A percentile compares a stretch with the other conserved stretches of the same genome.
Conservation (phyloP, 2,797 vertebrate species). For the Etheostoma perlongum region DNA sequence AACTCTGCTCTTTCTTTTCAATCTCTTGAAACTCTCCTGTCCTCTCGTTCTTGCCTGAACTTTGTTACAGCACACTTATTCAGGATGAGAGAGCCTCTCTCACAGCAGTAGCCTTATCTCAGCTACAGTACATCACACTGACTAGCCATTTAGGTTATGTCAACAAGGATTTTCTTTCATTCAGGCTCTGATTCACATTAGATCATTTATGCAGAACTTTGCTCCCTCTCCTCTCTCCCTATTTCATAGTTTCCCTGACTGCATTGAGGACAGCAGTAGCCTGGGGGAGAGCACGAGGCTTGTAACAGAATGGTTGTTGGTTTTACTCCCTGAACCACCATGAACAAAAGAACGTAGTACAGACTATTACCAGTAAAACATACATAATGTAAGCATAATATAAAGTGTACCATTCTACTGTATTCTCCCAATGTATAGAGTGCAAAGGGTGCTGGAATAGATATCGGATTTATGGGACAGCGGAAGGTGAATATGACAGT, state of each 20-base stretch:
- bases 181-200: constrained; percentile 25
- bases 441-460: too few relatives aligned
- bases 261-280: constrained; percentile 17
- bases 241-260: neutral
- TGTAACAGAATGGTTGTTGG: neutral
- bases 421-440: neutral
- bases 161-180: constrained; percentile 43
- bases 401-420: neutral
- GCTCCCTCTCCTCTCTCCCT: neutral
- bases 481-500: too few relatives aligned
- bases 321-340: constrained; percentile 3
- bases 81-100: neutral
- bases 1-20: neutral
- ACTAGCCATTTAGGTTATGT: constrained; percentile 59
- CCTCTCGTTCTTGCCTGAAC: neutral
- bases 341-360: neutral
- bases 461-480: too few relatives aligned
- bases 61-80: neutral
- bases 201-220: constrained; percentile 26
- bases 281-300: neutral
- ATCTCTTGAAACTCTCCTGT: neutral
- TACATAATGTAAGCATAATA: neutral
- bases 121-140: constrained; percentile 37
- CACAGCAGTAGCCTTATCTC: neutral
- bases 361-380: neutral